Evolutionary conservation across 1,140 invertebrate genomes (phyloP).

Genomic region (Leptopilina clavipes): DNA sequence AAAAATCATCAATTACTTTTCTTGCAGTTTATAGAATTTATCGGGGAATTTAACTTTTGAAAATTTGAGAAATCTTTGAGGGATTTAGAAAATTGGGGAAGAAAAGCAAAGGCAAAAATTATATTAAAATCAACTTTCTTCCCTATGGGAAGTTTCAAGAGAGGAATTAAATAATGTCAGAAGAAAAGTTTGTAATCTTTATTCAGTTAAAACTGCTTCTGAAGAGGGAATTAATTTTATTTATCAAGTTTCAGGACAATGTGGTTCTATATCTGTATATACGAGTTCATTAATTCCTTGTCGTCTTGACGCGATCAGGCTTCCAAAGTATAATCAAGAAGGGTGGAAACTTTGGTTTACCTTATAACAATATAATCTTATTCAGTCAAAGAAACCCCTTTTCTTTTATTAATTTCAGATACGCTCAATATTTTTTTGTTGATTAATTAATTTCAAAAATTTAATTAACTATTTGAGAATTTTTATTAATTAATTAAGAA

Average conservation of each 20-base stretch:
- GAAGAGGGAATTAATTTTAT: background rate
- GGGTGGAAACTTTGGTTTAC: background rate
- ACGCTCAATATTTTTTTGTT: too few species aligned
- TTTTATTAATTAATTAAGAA: too few species aligned
- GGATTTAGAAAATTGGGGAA: too few species aligned
- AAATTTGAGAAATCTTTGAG: too few species aligned
- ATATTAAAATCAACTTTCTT: background rate
- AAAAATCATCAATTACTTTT: too few species aligned
- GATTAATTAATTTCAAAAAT: too few species aligned
- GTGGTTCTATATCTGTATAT: background rate
- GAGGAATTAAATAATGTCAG: background rate
- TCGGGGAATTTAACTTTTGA: too few species aligned
- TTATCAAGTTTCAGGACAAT: constrained; percentile 6
- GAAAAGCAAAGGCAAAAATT: too few species aligned
- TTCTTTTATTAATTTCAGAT: background rate
- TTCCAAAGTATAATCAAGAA: background rate
- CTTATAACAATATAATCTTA: too few species aligned
- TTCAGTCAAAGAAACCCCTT: background rate
- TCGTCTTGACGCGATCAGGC: background rate
- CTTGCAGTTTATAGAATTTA: too few species aligned
- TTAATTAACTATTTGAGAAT: too few species aligned
- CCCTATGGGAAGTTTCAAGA: background rate
- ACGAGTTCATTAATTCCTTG: background rate
- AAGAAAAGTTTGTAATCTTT: background rate
- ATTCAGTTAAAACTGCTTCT: background rate